Percentiles rank a stretch among this genome's conserved stretches.
phyloP scores from a whole-genome alignment of 2,888 invertebrate genomes.

The Drosophila algonquin region DNA sequence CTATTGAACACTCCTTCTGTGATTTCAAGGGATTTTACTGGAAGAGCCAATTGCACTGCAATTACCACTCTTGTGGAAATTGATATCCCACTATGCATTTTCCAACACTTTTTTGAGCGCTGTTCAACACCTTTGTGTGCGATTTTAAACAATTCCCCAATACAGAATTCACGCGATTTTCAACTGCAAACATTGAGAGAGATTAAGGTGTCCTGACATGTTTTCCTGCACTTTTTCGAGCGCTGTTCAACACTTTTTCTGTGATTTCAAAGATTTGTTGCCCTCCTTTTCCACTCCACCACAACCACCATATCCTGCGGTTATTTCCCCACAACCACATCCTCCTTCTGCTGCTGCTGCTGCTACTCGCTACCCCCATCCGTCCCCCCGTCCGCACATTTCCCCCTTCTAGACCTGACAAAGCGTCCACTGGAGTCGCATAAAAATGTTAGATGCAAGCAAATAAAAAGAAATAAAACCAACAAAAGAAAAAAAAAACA shows the following conservation, averaged over 20 bases:
- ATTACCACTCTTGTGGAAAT: too few relatives aligned
- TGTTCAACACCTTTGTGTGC: neutral
- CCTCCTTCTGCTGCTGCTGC: neutral
- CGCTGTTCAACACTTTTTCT: neutral
- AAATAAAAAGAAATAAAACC: constrained; percentile 37
- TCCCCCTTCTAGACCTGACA: constrained; percentile 36
- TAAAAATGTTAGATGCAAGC: constrained; percentile 43
- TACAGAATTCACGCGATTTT: too few relatives aligned
- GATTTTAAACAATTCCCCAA: too few relatives aligned
- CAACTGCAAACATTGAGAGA: too few relatives aligned
- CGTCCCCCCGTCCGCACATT: neutral
- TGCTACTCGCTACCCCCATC: neutral
- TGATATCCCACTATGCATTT: neutral
- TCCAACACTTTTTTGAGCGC: neutral
- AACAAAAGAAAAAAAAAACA: constrained; percentile 9
- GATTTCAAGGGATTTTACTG: too few relatives aligned
- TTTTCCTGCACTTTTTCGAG: neutral
- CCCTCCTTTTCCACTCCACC: neutral
- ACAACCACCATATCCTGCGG: neutral
- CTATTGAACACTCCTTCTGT: neutral
- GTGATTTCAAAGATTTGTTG: neutral
- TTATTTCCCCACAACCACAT: neutral
- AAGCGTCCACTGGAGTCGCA: constrained; percentile 43
- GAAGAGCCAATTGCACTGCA: too few relatives aligned
- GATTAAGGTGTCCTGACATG: too few relatives aligned